phyloP scores from a whole-genome alignment of 2,888 invertebrate species.

The Fissipunctia ypsillon region DNA sequence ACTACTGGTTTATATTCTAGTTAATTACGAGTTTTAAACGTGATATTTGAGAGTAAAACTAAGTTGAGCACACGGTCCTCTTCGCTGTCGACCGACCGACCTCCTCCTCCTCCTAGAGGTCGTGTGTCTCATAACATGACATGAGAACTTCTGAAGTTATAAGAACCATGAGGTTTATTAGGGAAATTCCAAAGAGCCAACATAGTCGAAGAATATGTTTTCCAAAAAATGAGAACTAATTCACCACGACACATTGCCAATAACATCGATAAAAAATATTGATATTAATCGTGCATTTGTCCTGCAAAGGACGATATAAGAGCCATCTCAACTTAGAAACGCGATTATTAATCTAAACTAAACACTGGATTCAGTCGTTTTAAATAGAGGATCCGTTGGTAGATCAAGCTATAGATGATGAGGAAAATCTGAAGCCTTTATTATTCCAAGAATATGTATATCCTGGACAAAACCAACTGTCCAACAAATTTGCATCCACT shows the following conservation, averaged over 20 bases:
- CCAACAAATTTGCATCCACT: conserved; percentile 30
- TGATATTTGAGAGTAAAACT: neutral
- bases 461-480: conserved; percentile 27
- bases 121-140: too few relatives aligned
- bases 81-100: too few relatives aligned
- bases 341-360: neutral
- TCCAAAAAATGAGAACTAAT: neutral
- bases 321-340: neutral
- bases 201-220: neutral
- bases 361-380: neutral
- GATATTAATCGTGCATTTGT: neutral
- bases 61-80: neutral
- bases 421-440: conserved; percentile 15
- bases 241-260: too few relatives aligned
- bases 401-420: neutral
- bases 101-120: too few relatives aligned
- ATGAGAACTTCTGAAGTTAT: too few relatives aligned
- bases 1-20: conserved; percentile 43
- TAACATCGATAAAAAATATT: neutral
- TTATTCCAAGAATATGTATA: conserved; percentile 12
- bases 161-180: neutral
- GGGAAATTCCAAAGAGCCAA: neutral
- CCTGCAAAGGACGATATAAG: neutral
- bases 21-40: conserved; percentile 7
- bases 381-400: neutral